phyloP scores from a whole-genome alignment of 2,888 invertebrate species.

The Drosophila rubida region DNA sequence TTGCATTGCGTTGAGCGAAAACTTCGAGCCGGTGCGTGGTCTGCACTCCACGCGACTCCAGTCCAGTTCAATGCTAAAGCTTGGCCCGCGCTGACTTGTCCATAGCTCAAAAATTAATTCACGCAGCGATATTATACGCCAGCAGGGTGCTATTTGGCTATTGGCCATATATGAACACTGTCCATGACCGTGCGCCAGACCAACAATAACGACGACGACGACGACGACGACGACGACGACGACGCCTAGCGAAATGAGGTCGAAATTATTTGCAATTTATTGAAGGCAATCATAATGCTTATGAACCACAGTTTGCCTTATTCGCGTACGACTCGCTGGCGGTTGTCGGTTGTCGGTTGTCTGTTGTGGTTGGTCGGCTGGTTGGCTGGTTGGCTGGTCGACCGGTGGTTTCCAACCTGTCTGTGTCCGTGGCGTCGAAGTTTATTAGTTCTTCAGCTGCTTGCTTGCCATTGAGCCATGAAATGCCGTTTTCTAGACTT shows the following conservation, averaged over 20 bases:
- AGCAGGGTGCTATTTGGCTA: constrained; percentile 20
- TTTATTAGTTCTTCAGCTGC: constrained; percentile 74
- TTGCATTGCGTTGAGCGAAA: constrained; percentile 36
- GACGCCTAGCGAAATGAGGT: constrained; percentile 77
- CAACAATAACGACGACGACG: constrained; percentile 45
- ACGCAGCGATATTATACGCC: constrained; percentile 65
- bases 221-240: constrained; percentile 25
- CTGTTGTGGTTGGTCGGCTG: constrained; percentile 12
- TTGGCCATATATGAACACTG: constrained; percentile 53
- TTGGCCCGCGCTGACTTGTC: constrained; percentile 45
- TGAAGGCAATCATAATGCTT: constrained; percentile 82
- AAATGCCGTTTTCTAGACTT: constrained; percentile 60
- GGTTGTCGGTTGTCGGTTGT: constrained; percentile 11
- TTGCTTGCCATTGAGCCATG: constrained; percentile 73
- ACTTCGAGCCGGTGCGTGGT: constrained; percentile 67
- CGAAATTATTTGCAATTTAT: constrained; percentile 82
- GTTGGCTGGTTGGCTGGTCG: constrained; percentile 19
- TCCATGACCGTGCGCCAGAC: constrained; percentile 75
- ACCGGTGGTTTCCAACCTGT: constrained; percentile 48
- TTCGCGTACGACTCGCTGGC: constrained; percentile 18
- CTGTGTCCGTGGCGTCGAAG: constrained; percentile 49
- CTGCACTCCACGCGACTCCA: not conserved
- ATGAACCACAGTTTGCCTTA: constrained; percentile 67
- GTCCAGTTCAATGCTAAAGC: constrained; percentile 35
- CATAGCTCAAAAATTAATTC: constrained; percentile 75